phyloP scores from a whole-genome alignment of 2,113 vertebrate species.

The Chloropsis cyanopogon region DNA sequence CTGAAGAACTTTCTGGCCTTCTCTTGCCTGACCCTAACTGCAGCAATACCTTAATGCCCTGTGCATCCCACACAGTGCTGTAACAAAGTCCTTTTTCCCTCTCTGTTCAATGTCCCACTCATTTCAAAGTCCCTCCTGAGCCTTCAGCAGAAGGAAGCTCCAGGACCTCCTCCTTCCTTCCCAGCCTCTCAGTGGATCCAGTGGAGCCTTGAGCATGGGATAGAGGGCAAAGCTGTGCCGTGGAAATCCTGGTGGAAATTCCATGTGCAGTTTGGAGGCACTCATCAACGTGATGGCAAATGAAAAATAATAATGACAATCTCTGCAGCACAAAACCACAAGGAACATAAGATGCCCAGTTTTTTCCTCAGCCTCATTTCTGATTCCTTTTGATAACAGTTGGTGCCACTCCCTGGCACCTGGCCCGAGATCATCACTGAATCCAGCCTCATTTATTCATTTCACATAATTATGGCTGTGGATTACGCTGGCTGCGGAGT shows the following conservation, averaged over 20 bases:
- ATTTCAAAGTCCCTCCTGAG: neutral
- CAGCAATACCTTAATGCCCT: neutral
- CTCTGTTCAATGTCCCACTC: neutral
- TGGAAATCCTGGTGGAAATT: neutral
- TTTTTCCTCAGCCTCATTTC: neutral
- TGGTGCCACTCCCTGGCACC: neutral
- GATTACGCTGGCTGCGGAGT: neutral
- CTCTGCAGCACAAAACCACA: neutral
- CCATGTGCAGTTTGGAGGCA: fast-evolving
- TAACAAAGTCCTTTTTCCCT: neutral
- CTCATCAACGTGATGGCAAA: neutral
- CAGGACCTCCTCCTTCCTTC: neutral
- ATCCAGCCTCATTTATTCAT: neutral
- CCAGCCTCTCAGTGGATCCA: neutral
- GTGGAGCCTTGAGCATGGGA: neutral
- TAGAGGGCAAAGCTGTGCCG: fast-evolving
- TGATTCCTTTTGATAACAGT: neutral
- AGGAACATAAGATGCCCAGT: neutral
- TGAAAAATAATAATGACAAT: neutral
- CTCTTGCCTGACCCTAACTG: neutral
- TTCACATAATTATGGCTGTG: neutral
- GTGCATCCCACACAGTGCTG: neutral
- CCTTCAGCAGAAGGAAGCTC: neutral
- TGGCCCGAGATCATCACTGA: neutral
- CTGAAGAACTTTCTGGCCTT: neutral